Base-by-base conservation (phyloP, 2,888 invertebrate genomes). In the Andrena flavipes region DNA sequence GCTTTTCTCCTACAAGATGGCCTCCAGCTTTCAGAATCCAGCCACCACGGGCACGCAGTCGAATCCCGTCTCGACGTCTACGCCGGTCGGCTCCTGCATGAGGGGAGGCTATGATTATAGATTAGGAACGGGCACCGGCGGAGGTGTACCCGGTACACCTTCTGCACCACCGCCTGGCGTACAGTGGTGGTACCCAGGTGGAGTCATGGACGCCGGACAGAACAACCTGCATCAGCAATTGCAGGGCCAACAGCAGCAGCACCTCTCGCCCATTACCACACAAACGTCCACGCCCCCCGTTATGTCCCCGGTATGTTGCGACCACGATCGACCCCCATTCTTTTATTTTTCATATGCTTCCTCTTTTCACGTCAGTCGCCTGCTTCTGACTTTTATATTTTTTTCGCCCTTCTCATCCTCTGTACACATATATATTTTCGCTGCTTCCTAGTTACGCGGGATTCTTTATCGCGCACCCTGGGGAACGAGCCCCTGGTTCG, bases 1-100 rank as follows among this genome's bases (percentile, higher is more conserved):
- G 94, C 95, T 97, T 90, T 97, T 97, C 94, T 96, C 96, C 85
- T 97, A 97, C 94, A 97, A 97, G 95, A 97, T 97, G 97, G 96
- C 97, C 91, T 96, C 97, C 94, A 97, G 97, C 94, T 97, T 97
- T 95, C 96, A 97, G 91, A 96, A 96, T 94, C 96, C 96, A 91
- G 95, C 95, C 94, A 96, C 96, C 94, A 96, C 95, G 93, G 95
- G 95, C 94, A 95, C 95, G 92, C 95, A 94, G 95, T 96, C 95
- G 94, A 95, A 94, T 90, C 95, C 96, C 89, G 95, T 96, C 89
- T 95, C 96, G 90, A 95, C 96, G 87, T 95, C 95, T 91, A 95
- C 95, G 90, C 95, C 96, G 81, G 95, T 96, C 85, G 95, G 96
- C 84, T 82, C 92, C 81, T 90, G 91, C 88, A 91, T 92, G 91